Conservation (phyloP, 2,888 invertebrate genomes). For the Acheta domesticus region DNA sequence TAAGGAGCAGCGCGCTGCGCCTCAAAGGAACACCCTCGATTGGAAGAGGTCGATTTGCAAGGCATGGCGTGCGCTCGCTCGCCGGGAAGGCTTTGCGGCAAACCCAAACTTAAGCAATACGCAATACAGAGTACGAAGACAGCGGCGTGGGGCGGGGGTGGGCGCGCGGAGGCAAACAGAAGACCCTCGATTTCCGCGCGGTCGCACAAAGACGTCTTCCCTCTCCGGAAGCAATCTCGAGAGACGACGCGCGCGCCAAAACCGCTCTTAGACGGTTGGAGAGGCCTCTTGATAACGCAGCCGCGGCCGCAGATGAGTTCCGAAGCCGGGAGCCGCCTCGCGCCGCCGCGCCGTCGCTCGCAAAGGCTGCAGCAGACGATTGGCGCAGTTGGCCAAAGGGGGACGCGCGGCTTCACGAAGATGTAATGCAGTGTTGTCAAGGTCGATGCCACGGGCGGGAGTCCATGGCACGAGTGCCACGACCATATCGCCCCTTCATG, state of each 20-base stretch:
- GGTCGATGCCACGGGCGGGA: too few species aligned
- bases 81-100: background rate
- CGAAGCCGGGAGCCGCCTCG: background rate
- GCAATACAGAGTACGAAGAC: background rate
- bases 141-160: background rate
- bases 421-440: too few species aligned
- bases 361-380: background rate
- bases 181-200: background rate
- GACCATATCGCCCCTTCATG: too few species aligned
- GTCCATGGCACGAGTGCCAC: too few species aligned
- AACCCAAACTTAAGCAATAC: background rate
- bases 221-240: slow-evolving; percentile 4
- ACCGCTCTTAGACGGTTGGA: background rate
- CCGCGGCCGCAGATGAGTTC: background rate
- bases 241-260: background rate
- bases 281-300: background rate
- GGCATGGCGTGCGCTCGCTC: background rate
- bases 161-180: background rate
- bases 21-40: background rate
- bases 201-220: slow-evolving; percentile 5
- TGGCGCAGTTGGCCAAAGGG: background rate
- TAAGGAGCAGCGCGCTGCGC: background rate
- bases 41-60: background rate
- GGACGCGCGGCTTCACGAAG: background rate
- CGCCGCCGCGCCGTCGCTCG: background rate